A percentile compares a stretch with the other conserved stretches of the same genome.
phyloP scores from a whole-genome alignment of 2,797 vertebrate species.

The Champsocephalus gunnari region DNA sequence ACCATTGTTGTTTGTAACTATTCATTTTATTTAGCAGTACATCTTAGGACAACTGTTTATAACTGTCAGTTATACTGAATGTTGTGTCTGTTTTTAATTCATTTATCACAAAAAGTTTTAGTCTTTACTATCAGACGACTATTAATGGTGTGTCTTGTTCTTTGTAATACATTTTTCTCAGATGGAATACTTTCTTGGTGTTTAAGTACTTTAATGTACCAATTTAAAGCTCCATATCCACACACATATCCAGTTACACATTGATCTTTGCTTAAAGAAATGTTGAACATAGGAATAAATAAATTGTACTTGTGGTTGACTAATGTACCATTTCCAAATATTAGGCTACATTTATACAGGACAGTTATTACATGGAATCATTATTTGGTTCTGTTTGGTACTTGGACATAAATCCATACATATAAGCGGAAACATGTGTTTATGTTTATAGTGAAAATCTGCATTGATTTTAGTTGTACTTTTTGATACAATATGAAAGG shows the following conservation, averaged over 20 bases:
- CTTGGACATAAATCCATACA: constrained; percentile 14
- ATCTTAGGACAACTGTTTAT: constrained; percentile 28
- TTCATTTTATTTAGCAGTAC: constrained; percentile 35
- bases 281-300: constrained; percentile 3
- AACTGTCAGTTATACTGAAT: constrained; percentile 40
- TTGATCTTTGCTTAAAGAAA: constrained; percentile 17
- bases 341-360: constrained; percentile 18
- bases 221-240: constrained; percentile 19
- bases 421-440: constrained; percentile 7
- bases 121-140: constrained; percentile 35
- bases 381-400: constrained; percentile 31
- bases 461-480: constrained; percentile 26
- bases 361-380: constrained; percentile 20
- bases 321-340: constrained; percentile 20
- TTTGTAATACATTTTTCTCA: constrained; percentile 45
- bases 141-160: constrained; percentile 38
- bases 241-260: constrained; percentile 12
- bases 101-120: constrained; percentile 20
- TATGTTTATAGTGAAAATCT: constrained; percentile 13
- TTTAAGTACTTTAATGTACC: constrained; percentile 35
- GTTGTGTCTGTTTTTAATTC: constrained; percentile 35
- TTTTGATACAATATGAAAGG: constrained; percentile 32
- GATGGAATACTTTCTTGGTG: constrained; percentile 49
- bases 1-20: constrained; percentile 22
- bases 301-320: constrained; percentile 18